phyloP scores from a whole-genome alignment of 1,140 invertebrate species.

The Nautilus pompilius region DNA sequence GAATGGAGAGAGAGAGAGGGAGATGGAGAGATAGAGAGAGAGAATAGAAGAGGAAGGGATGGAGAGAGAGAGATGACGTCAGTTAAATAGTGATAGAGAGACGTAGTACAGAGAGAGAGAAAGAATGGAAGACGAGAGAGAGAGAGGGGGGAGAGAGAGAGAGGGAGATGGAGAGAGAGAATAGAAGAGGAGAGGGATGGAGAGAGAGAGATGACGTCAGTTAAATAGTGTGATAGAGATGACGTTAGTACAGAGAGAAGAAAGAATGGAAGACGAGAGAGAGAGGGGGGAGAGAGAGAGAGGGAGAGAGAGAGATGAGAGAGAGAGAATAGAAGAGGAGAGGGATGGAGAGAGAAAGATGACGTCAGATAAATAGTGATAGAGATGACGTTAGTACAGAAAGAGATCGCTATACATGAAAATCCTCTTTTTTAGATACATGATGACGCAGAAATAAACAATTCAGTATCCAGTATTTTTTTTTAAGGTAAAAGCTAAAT shows the following conservation, averaged over 20 bases:
- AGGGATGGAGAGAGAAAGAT: slow-evolving; percentile 6
- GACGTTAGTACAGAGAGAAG: neutral
- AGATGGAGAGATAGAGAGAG: neutral
- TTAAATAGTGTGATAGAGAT: neutral
- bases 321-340: neutral
- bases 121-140: slow-evolving; percentile 5
- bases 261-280: slow-evolving; percentile 7
- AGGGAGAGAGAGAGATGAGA: slow-evolving; percentile 7
- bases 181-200: neutral
- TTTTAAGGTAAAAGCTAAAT: too few species aligned
- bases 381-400: too few species aligned
- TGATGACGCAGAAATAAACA: too few species aligned
- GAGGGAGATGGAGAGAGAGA: neutral
- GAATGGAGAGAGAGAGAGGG: neutral
- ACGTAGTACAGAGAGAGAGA: neutral
- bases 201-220: neutral
- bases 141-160: slow-evolving; percentile 4
- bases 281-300: slow-evolving; percentile 3
- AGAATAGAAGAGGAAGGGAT: neutral
- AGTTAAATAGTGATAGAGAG: neutral
- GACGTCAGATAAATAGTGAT: too few species aligned
- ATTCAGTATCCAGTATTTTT: too few species aligned
- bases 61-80: neutral
- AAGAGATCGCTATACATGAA: too few species aligned
- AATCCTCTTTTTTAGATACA: too few species aligned